These are phyloP conservation scores for Melanocharis versteri DNA, from an alignment of 2,113 vertebrate genomes.

Conservation along the genomic window DNA sequence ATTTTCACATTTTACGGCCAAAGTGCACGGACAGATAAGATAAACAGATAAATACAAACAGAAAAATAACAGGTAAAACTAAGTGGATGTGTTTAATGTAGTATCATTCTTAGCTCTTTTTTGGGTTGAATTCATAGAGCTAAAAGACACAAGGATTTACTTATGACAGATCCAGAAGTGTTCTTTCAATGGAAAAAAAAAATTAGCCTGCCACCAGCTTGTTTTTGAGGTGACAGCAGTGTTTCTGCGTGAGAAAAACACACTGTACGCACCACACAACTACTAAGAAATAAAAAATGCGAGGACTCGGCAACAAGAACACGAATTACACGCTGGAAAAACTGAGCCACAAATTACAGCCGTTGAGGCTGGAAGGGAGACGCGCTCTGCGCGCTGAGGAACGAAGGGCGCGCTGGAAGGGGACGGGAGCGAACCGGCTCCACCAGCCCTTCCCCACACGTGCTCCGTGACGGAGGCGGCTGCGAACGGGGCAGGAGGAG, in stretches of 20 bases:
- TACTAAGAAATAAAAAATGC: not conserved
- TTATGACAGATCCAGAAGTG: not conserved
- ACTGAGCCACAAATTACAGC: not conserved
- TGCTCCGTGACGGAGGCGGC: not conserved
- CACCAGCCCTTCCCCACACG: not conserved
- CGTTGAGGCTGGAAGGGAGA: accelerated
- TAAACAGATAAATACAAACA: not conserved
- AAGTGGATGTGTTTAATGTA: accelerated
- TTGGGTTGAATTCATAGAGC: not conserved
- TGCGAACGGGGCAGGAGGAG: not conserved
- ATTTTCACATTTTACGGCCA: not conserved
- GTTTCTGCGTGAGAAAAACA: not conserved
- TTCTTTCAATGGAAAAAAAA: accelerated
- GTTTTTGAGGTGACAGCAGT: not conserved
- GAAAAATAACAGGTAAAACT: not conserved
- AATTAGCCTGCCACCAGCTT: not conserved
- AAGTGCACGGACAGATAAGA: accelerated
- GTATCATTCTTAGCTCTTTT: not conserved
- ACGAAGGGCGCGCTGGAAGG: not conserved
- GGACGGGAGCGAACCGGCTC: not conserved
- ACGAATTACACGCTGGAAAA: not conserved
- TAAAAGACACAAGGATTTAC: not conserved
- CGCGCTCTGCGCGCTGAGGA: accelerated
- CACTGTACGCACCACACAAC: accelerated
- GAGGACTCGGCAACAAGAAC: not conserved